Conservation (phyloP, 2,797 vertebrate species). For the Pygocentrus nattereri region DNA sequence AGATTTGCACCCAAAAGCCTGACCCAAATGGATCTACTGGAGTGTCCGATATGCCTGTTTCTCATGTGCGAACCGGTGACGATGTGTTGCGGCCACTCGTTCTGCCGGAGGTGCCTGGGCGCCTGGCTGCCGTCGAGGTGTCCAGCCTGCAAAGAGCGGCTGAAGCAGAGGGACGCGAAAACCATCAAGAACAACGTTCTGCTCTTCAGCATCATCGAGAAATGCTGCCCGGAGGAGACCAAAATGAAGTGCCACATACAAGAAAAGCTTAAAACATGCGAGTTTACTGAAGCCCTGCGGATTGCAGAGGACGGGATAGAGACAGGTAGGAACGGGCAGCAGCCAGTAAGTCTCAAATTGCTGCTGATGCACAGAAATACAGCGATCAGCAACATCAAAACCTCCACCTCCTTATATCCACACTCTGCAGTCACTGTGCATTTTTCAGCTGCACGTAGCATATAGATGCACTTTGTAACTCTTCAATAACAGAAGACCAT, state of each 20-base stretch:
- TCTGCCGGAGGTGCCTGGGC: constrained; percentile 83
- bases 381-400: no score
- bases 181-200: constrained; percentile 80
- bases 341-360: neutral
- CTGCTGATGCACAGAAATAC: no score
- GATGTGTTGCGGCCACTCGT: constrained; percentile 87
- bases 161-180: constrained; percentile 74
- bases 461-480: no score
- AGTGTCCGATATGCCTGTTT: constrained; percentile 83
- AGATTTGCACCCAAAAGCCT: neutral
- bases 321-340: constrained; percentile 81
- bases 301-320: constrained; percentile 77
- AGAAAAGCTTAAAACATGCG: constrained; percentile 73
- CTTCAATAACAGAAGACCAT: no score
- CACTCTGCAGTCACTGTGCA: no score
- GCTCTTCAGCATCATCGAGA: constrained; percentile 82
- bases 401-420: no score
- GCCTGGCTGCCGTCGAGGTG: constrained; percentile 75
- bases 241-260: constrained; percentile 72
- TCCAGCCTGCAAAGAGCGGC: constrained; percentile 78
- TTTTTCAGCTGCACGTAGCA: no score
- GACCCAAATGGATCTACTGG: constrained; percentile 78
- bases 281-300: constrained; percentile 81
- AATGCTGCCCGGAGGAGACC: constrained; percentile 77
- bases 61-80: constrained; percentile 87